Evolutionary conservation across 2,888 invertebrate genomes (phyloP), one percentile per base, ranked within the genome.

Genomic region (Polietes domitor): DNA sequence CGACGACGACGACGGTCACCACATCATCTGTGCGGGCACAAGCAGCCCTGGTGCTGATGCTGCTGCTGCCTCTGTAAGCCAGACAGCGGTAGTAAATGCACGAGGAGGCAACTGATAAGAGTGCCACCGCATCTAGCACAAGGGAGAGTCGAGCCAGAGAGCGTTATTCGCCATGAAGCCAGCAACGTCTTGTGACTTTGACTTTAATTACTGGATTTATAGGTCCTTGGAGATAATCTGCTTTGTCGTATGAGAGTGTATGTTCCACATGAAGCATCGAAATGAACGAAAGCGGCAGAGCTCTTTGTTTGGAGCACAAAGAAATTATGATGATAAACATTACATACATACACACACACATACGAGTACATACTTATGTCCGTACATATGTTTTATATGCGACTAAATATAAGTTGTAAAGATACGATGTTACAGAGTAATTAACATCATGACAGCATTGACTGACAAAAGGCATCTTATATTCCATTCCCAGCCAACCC

Each of bases 151-250:
- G 7, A 32, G 32, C 32, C 3, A 37, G 37, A 37, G 4, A 17
- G n/a, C 47, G 2, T n/a, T 47, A 47, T 2, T n/a, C 47, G 47
- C 47, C 2, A 2, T 47, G 47, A 47, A 77, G 81, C n/a, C n/a
- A n/a, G n/a, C 75, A 84, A 87, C 89, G 90, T 90, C 90, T 90
- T 90, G 91, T 91, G 90, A 91, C 91, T 91, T 91, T 91, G 90
- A 91, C 91, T 91, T 91, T 91, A 91, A 91, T 91, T 90, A 91
- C 91, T 91, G 91, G 91, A 91, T 91, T 91, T 91, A 91, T 91
- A 91, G 90, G 91, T 91, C 91, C 91, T 91, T 91, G 87, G 91
- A 91, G 91, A 91, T 91, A 91, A 91, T 91, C 90, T 89, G 81
- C 86, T 86, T 83, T 86, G 86, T 85, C 85, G 85, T 86, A 76